Evolutionary conservation across 2,797 vertebrate genomes (phyloP), one percentile per base, ranked within the genome.

Genomic region (Philypnodon macrostomus): DNA sequence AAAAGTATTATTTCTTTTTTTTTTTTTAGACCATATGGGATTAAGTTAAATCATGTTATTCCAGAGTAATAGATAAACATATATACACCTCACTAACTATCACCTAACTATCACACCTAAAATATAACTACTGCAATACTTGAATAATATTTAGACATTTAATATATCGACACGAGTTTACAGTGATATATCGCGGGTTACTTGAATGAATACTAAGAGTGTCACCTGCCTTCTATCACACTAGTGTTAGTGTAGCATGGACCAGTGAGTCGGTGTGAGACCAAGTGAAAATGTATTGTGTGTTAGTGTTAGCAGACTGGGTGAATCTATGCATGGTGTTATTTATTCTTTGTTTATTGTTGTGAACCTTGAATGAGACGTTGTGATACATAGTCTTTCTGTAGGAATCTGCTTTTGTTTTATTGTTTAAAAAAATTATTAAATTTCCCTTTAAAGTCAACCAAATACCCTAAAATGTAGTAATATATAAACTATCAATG

Each of bases 171-270:
- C 32, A 51, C 15, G 15, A 19, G 15, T 24, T 10, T 0, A 24
- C 51, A 27, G 58, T 7, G 47, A 40, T 40, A 15, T 48, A 36
- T 55, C 29, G 37, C 38, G 36, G 49, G 45, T 49, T 54, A 21
- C 34, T 45, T 34, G 34, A 47, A 47, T 30, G 6, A 53, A 24
- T 47, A 14, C 33, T 2, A 19, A 12, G 12, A 35, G 27, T 30
- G 35, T 16, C 30, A 32, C 37, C 18, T 30, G 14, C 31, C 9
- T 47, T 46, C 27, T 26, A 53, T 44, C 29, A 42, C 41, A 49
- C 31, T 63, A 56, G 31, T 66, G 59, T 63, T 53, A 54, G 59
- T 44, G 39, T 67, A 75, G 63, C 65, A 58, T 74, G 60, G 79
- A 67, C 24, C 49, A 73, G 73, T 48, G n/a, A 48, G 15, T 45